A percentile compares a stretch with the other conserved stretches of the same genome.
Evolutionary conservation across 1,140 invertebrate genomes (phyloP).

Genomic region (Lerema accius): DNA sequence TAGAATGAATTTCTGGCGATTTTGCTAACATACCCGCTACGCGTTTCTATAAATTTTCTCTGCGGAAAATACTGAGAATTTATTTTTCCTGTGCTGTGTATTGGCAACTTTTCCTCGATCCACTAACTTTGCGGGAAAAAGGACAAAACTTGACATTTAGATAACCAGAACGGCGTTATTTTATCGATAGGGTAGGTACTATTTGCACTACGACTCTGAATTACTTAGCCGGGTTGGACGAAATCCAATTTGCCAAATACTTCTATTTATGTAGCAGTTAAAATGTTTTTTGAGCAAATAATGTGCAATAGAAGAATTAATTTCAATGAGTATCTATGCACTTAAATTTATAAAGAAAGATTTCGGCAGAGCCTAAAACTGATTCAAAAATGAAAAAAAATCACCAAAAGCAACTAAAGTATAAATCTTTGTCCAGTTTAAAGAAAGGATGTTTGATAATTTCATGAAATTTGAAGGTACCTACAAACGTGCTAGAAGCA

Average conservation of each 20-base stretch:
- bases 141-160: slow-evolving; percentile 22
- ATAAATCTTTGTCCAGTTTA: too few relatives aligned
- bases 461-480: too few relatives aligned
- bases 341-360: too few relatives aligned
- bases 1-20: neutral
- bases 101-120: slow-evolving; percentile 8
- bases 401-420: too few relatives aligned
- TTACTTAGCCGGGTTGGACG: slow-evolving; percentile 10
- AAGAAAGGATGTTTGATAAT: too few relatives aligned
- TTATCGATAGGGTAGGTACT: slow-evolving; percentile 6
- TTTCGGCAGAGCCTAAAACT: too few relatives aligned
- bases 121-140: slow-evolving; percentile 7
- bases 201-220: neutral
- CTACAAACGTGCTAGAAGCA: neutral
- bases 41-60: neutral
- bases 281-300: neutral
- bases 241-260: slow-evolving; percentile 7
- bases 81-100: slow-evolving; percentile 2
- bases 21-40: neutral
- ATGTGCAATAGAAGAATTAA: too few relatives aligned
- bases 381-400: neutral
- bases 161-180: slow-evolving; percentile 11
- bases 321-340: too few relatives aligned
- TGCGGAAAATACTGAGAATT: slow-evolving; percentile 1
- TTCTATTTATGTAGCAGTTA: neutral